phyloP scores from a whole-genome alignment of 2,113 vertebrate genomes.

The Delphinus delphis region DNA sequence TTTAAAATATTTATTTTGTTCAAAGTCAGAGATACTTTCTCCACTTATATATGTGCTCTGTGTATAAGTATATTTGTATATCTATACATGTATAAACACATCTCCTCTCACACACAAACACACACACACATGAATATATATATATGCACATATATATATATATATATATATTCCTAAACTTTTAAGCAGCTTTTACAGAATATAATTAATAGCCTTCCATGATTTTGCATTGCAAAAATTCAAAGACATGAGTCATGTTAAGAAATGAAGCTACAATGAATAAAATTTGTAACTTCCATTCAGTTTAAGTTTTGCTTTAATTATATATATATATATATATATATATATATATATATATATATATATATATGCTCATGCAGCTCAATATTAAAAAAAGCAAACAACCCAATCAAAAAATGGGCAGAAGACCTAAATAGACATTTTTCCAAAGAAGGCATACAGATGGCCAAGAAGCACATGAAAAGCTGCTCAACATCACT shows the following conservation, averaged over 20 bases:
- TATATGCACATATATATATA: accelerated
- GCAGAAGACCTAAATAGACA: no score
- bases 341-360: no score
- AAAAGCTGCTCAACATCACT: no score
- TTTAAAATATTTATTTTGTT: background rate
- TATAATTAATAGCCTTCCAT: background rate
- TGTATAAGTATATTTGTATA: background rate
- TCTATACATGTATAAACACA: background rate
- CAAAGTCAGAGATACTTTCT: background rate
- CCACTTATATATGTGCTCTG: background rate
- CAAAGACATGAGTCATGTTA: background rate
- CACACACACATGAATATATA: background rate
- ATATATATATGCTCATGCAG: no score
- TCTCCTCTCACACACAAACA: no score
- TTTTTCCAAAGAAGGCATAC: no score
- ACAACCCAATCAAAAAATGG: no score
- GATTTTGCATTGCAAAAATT: background rate
- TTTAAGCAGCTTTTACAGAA: background rate
- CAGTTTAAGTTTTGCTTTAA: background rate
- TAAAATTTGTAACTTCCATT: background rate
- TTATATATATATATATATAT: no score
- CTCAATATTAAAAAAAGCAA: no score
- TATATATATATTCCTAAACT: background rate
- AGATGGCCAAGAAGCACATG: no score
- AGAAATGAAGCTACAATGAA: background rate